Evolutionary conservation across 2,888 invertebrate species (phyloP).

Genomic region (Acleris laterana): DNA sequence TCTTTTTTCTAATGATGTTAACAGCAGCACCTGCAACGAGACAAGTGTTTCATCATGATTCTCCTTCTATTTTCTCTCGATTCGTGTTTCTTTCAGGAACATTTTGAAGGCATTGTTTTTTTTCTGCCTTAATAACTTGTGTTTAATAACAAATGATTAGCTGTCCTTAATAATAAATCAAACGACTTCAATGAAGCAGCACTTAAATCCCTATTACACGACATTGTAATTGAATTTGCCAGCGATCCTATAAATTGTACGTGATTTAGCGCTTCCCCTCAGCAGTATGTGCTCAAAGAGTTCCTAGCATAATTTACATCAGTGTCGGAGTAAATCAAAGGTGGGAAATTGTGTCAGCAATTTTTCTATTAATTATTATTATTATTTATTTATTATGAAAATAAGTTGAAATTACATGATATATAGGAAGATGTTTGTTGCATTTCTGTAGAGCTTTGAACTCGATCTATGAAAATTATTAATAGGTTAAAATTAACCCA

Average conservation of each 20-base stretch:
- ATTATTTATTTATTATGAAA: too few relatives aligned
- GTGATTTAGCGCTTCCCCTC: conserved; percentile 54
- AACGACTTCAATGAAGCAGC: conserved; percentile 27
- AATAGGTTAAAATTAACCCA: too few relatives aligned
- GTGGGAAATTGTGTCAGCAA: not conserved
- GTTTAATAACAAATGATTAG: too few relatives aligned
- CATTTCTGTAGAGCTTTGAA: not conserved
- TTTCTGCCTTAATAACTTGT: too few relatives aligned
- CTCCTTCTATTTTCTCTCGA: too few relatives aligned
- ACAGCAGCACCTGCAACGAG: too few relatives aligned
- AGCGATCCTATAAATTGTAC: conserved; percentile 54
- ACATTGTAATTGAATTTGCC: conserved; percentile 54
- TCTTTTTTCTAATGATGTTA: too few relatives aligned
- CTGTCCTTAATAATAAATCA: not conserved
- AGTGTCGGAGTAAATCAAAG: conserved; percentile 11
- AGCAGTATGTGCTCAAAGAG: conserved; percentile 41
- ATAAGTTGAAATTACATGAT: too few relatives aligned
- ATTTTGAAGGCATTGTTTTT: too few relatives aligned
- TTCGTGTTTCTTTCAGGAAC: too few relatives aligned
- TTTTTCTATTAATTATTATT: not conserved
- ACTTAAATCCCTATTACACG: conserved; percentile 49
- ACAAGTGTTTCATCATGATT: too few relatives aligned
- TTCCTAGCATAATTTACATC: conserved; percentile 38
- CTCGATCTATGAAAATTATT: too few relatives aligned
- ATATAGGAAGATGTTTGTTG: not conserved